A percentile compares a stretch with the other conserved stretches of the same genome.
Conservation (phyloP, 1,140 invertebrate genomes). For the Musca vetustissima region DNA sequence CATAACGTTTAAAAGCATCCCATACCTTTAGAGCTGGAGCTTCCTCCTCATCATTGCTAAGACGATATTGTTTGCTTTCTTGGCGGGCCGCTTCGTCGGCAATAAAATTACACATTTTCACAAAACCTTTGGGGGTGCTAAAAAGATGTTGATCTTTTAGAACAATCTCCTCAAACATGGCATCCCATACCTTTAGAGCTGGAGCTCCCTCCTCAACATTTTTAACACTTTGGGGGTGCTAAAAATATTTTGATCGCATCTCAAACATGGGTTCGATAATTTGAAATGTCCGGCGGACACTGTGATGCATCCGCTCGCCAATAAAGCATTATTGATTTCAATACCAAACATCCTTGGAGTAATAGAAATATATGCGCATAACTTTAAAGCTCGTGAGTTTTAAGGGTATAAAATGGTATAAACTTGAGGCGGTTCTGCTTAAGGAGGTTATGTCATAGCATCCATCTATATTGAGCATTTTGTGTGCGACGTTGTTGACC, state of each 20-base stretch:
- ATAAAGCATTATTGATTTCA: too few species aligned
- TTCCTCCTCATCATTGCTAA: slow-evolving; percentile 53
- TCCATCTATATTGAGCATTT: too few species aligned
- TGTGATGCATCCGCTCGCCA: slow-evolving; percentile 72
- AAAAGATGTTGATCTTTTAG: slow-evolving; percentile 79
- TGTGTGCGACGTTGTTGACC: too few species aligned
- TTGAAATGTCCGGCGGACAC: slow-evolving; percentile 66
- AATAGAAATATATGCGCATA: too few species aligned
- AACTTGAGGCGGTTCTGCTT: too few species aligned
- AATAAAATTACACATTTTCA: slow-evolving; percentile 70
- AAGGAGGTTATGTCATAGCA: too few species aligned
- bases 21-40: slow-evolving; percentile 57
- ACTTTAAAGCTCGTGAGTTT: too few species aligned
- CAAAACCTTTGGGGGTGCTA: slow-evolving; percentile 64
- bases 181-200: slow-evolving; percentile 60
- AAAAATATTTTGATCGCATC: slow-evolving; percentile 82
- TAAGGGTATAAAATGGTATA: too few species aligned
- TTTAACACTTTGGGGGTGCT: slow-evolving; percentile 62
- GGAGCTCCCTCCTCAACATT: slow-evolving; percentile 52
- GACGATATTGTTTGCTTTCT: slow-evolving; percentile 58
- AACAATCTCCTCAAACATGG: slow-evolving; percentile 70
- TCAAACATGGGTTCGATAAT: slow-evolving; percentile 70
- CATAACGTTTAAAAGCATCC: slow-evolving; percentile 60
- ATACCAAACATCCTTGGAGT: too few species aligned
- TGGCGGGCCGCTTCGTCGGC: slow-evolving; percentile 68